These are phyloP conservation scores for Netelia virgata DNA, from an alignment of 2,888 invertebrate genomes.

Conservation along the genomic window DNA sequence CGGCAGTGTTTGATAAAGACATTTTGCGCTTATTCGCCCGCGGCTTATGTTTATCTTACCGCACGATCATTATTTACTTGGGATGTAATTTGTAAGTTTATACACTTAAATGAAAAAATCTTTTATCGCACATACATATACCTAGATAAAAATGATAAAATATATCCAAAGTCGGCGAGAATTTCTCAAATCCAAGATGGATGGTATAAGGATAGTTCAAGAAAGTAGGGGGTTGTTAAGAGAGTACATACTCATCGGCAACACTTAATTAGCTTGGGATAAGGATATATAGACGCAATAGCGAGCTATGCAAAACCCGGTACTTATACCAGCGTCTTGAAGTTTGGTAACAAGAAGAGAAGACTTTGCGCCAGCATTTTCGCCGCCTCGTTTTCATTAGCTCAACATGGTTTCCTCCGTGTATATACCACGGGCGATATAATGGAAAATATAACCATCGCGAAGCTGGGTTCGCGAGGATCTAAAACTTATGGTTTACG, in stretches of 20 bases:
- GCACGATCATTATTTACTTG: too few relatives aligned
- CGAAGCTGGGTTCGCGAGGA: neutral
- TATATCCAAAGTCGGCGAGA: too few relatives aligned
- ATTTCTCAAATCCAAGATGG: too few relatives aligned
- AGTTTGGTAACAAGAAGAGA: constrained; percentile 66
- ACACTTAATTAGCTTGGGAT: constrained; percentile 65
- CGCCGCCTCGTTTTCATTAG: constrained; percentile 62
- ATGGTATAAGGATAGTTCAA: neutral
- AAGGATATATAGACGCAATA: constrained; percentile 61
- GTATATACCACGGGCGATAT: constrained; percentile 25
- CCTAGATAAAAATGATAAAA: too few relatives aligned
- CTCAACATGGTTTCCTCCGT: constrained; percentile 34
- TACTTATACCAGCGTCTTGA: constrained; percentile 49
- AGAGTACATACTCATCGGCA: constrained; percentile 32
- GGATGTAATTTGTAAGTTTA: too few relatives aligned
- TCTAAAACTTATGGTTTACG: too few relatives aligned
- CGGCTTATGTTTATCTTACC: too few relatives aligned
- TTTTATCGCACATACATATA: neutral
- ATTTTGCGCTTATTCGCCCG: too few relatives aligned
- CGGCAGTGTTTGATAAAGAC: too few relatives aligned
- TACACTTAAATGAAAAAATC: too few relatives aligned
- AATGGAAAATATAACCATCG: constrained; percentile 40
- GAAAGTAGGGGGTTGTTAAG: constrained; percentile 29
- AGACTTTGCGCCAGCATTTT: constrained; percentile 46
- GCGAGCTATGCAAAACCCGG: constrained; percentile 20